Evolutionary conservation across 2,888 invertebrate genomes (phyloP), one percentile per base, ranked within the genome.

Genomic region (Incurvaria masculella): DNA sequence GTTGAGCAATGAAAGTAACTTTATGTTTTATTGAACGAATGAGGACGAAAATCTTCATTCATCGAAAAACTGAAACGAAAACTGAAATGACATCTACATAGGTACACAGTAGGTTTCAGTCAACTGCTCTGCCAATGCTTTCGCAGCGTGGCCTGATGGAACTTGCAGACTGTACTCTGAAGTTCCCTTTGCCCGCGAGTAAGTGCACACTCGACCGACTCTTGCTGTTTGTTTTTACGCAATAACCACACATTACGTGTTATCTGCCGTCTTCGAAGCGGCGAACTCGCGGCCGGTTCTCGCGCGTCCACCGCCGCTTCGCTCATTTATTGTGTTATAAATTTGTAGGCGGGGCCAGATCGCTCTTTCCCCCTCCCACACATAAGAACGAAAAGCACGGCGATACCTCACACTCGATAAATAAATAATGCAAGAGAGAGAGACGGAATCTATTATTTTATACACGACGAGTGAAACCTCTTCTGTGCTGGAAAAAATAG

Each of bases 251-350:
- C 64, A 69, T 73, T 72, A 74, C 68, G 61, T 64, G 68, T 65
- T 73, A 73, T 67, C 69, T 64, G 18, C 41, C 41, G 41, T 4
- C 41, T 16, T 17, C 33, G 33, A n/a, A 23, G 23, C 23, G 23
- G 23, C 23, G 11, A 3, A 8, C 33, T 57, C 60, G 60, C 63
- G 58, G 69, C 72, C 69, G 72, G 69, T 72, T 72, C 63, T 33
- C 33, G 33, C 33, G 11, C 3, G 11, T 23, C 23, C 5, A 6
- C 23, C 33, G 11, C 33, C 63, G 66, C 67, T 69, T 67, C 61
- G 65, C 65, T 72, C 72, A 69, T 73, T 73, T 76, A 72, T 70
- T 71, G 72, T 68, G 73, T 73, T 72, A 72, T 71, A 68, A 72
- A 75, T 74, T 68, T 71, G 72, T 76, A 74, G 78, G 78, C 69